These are phyloP conservation scores for Tribolium castaneum DNA, from an alignment of 1,140 invertebrate genomes.

Conservation along the genomic window DNA sequence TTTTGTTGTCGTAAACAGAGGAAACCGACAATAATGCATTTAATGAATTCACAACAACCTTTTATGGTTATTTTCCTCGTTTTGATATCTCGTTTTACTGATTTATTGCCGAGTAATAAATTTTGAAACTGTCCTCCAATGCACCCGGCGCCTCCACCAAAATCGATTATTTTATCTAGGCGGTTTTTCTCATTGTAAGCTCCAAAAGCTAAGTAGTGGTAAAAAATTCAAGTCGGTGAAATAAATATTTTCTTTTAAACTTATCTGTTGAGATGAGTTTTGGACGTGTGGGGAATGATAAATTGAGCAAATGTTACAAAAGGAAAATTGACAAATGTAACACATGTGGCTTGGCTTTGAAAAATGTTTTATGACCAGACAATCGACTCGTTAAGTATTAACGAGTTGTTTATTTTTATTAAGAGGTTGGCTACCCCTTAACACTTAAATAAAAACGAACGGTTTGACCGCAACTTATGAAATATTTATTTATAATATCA, in stretches of 20 bases:
- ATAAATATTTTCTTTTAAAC: neutral
- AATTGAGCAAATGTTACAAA: neutral
- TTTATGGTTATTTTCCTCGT: neutral
- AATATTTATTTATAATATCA: too few species aligned
- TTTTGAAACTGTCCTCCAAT: neutral
- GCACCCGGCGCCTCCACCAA: conserved; percentile 27
- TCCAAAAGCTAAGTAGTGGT: neutral
- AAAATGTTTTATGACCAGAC: neutral
- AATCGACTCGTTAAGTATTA: too few species aligned
- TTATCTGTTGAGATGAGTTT: neutral
- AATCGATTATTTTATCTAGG: neutral
- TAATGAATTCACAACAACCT: neutral
- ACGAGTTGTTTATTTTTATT: too few species aligned
- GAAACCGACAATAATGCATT: neutral
- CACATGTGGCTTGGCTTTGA: neutral
- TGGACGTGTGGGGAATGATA: neutral
- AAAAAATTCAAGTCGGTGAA: neutral
- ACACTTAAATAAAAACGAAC: too few species aligned
- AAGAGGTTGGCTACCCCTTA: too few species aligned
- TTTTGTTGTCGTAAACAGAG: neutral
- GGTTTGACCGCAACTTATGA: too few species aligned
- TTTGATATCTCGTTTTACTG: neutral
- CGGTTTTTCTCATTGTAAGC: neutral
- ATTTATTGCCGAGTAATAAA: neutral
- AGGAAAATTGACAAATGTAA: neutral